A percentile compares a stretch with the other conserved stretches of the same genome.
Evolutionary conservation across 1,140 invertebrate species (phyloP).

Genomic region (Planococcus citri): DNA sequence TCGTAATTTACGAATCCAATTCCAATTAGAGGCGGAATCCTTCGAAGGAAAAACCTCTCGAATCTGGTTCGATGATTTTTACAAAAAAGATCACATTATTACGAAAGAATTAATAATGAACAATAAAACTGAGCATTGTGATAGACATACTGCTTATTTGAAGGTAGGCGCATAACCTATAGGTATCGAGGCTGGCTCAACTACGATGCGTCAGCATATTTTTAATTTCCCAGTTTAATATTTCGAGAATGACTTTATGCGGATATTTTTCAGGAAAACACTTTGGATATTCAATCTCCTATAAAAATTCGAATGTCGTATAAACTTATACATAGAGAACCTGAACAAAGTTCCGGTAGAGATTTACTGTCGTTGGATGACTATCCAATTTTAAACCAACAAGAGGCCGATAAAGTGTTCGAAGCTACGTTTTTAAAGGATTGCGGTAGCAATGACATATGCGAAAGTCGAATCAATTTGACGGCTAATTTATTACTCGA

Average conservation of each 20-base stretch:
- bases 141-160: conserved; percentile 61
- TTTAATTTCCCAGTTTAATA: background rate
- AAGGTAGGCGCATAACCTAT: no score
- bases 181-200: background rate
- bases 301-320: conserved; percentile 77
- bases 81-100: background rate
- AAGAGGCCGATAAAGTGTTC: conserved; percentile 66
- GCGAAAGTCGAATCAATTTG: conserved; percentile 70
- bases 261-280: conserved; percentile 46
- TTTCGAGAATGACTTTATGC: background rate
- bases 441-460: conserved; percentile 79
- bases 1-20: conserved; percentile 41
- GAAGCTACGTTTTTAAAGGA: conserved; percentile 83
- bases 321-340: conserved; percentile 56
- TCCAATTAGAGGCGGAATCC: conserved; percentile 72
- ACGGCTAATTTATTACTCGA: conserved; percentile 47
- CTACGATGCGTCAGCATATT: background rate
- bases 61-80: conserved; percentile 51
- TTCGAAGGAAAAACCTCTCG: conserved; percentile 65
- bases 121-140: conserved; percentile 41
- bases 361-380: conserved; percentile 56
- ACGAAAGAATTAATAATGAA: conserved; percentile 11
- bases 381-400: conserved; percentile 79
- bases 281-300: conserved; percentile 69
- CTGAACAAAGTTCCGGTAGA: conserved; percentile 41